Evolutionary conservation across 2,113 vertebrate genomes (phyloP).

Genomic region (Manacus vitellinus): DNA sequence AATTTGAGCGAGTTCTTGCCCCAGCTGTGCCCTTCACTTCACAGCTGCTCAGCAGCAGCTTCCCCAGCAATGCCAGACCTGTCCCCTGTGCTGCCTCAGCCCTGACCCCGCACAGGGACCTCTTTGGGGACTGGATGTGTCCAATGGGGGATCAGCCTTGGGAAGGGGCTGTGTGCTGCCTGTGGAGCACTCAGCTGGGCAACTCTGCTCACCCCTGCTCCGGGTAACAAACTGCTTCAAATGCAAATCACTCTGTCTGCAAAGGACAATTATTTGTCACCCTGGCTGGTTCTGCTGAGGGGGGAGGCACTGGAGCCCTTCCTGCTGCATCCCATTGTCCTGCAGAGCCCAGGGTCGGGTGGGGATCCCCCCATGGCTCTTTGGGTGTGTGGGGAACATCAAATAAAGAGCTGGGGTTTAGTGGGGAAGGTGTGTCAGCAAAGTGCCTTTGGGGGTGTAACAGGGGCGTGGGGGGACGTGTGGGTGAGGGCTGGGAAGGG

Average conservation of each 20-base stretch:
- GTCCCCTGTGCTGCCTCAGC: background rate
- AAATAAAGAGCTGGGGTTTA: too few species aligned
- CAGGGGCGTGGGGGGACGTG: fast-evolving
- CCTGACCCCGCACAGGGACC: background rate
- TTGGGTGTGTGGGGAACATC: background rate
- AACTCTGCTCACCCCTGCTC: background rate
- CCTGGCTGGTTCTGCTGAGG: background rate
- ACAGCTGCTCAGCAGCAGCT: background rate
- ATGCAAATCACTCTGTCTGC: background rate
- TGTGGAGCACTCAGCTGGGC: background rate
- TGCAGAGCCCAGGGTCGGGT: background rate
- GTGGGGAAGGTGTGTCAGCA: background rate
- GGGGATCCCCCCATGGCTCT: background rate
- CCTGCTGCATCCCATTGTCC: background rate
- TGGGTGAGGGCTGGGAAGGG: fast-evolving
- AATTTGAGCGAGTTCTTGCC: background rate
- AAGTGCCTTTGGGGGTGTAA: background rate
- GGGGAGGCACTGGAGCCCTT: background rate
- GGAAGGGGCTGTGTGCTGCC: background rate
- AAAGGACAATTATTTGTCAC: background rate
- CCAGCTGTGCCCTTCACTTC: background rate
- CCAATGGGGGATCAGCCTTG: background rate
- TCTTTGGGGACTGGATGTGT: fast-evolving
- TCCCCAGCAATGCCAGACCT: background rate
- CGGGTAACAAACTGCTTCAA: background rate